Evolutionary conservation across 2,888 invertebrate genomes (phyloP), one percentile per base, ranked within the genome.

Genomic region (Eueremaeus valkanovi): DNA sequence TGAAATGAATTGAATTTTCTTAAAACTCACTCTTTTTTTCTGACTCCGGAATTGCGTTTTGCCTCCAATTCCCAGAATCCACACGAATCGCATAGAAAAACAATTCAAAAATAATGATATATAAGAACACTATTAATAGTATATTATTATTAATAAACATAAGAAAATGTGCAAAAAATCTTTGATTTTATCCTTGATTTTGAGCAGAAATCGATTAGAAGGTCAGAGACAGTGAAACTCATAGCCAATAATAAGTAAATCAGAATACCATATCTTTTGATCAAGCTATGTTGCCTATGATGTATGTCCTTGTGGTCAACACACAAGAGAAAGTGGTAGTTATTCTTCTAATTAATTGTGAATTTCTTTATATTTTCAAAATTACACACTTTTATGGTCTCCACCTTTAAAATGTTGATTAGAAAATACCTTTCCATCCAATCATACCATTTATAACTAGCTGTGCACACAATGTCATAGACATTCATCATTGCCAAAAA

Each of bases 181-280:
- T 36, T 36, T 55, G 55, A 55, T 55, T 27, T 55, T 55, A 55
- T 9, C 55, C 55, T 21, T 21, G 55, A 55, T 27, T 55, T 29
- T 16, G 16, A 13, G 36, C n/a, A 13, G 6, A 29, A 61, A 61
- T 61, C 55, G 31, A 61, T 61, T 33, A 11, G 27, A 61, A 61
- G 61, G 61, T 61, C 61, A 61, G 61, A 31, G 31, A 61, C 61
- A 61, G 61, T 61, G 31, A 61, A 61, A 61, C 11, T 61, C 8
- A 61, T 31, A 31, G 1, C 3, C 29, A 61, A 61, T 61, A 61
- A 55, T 24, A 16, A 8, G 36, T 8, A 36, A 36, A 36, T 11
- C 36, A 36, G 11, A 36, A 11, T 11, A 36, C 36, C 45, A 45
- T 45, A 16, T 45, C 45, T 45, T 45, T 45, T 36, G 36, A 8